Percentiles rank a stretch among this genome's conserved stretches.
Evolutionary conservation across 2,113 vertebrate genomes (phyloP).

Genomic region (Paradoxurus hermaphroditus): DNA sequence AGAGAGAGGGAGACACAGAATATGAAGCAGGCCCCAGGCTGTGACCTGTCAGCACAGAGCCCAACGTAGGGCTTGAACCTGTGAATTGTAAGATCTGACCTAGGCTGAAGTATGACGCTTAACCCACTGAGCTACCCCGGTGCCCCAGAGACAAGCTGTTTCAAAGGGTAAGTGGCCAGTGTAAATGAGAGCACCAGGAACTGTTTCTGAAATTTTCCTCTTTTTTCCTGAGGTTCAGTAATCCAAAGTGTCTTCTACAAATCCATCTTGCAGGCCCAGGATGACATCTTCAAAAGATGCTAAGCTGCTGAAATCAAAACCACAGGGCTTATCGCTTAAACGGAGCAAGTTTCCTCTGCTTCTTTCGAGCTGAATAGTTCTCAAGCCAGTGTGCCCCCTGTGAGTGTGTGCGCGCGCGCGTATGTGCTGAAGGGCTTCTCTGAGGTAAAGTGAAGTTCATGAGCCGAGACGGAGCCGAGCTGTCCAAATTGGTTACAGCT

Average conservation of each 20-base stretch:
- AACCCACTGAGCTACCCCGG: too few relatives aligned
- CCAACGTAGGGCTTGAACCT: too few relatives aligned
- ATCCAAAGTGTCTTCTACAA: not conserved
- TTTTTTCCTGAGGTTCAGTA: not conserved
- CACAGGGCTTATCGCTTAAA: not conserved
- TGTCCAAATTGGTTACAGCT: constrained; percentile 60
- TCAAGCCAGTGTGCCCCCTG: not conserved
- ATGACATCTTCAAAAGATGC: not conserved
- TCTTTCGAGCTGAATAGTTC: not conserved
- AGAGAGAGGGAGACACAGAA: too few relatives aligned
- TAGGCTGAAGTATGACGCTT: too few relatives aligned
- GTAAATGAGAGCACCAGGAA: not conserved
- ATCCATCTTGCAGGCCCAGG: not conserved
- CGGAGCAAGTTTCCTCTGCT: not conserved
- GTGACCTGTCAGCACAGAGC: too few relatives aligned
- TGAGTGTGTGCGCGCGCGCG: not conserved
- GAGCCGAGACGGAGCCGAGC: constrained; percentile 45
- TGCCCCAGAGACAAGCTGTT: not conserved
- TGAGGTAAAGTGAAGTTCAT: constrained; percentile 39
- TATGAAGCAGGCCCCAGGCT: too few relatives aligned
- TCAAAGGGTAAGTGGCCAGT: not conserved
- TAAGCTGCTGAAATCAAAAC: not conserved
- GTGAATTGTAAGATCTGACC: too few relatives aligned
- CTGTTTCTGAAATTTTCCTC: not conserved
- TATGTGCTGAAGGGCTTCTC: constrained; percentile 20